Percentiles rank a stretch among this genome's conserved stretches.
Evolutionary conservation across 2,113 vertebrate genomes (phyloP).

Genomic region (Polypterus senegalus): DNA sequence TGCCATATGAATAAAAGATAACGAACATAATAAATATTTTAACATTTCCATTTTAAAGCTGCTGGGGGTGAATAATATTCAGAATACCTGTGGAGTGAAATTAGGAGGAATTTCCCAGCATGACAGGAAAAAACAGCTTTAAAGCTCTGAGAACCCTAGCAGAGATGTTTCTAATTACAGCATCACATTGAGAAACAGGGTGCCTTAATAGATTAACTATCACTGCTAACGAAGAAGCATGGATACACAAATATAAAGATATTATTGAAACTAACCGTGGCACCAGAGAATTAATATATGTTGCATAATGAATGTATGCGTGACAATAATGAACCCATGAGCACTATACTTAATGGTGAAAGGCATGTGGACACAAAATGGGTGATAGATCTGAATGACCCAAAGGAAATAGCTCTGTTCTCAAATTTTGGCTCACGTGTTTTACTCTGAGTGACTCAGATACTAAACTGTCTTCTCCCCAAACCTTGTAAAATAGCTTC

Average conservation of each 20-base stretch:
- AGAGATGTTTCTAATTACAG: not conserved
- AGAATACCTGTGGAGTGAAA: not conserved
- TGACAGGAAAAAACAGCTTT: not conserved
- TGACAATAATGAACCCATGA: no score
- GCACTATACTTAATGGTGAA: no score
- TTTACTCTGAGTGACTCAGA: no score
- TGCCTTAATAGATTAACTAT: not conserved
- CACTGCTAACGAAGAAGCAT: not conserved
- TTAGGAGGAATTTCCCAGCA: not conserved
- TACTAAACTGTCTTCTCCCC: no score
- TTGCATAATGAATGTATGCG: not conserved
- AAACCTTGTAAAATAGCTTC: no score
- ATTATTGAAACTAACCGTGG: not conserved
- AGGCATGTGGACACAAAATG: no score
- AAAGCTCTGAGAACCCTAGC: not conserved
- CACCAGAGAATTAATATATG: not conserved
- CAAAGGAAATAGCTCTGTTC: no score
- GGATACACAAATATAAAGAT: not conserved
- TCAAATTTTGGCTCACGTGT: no score
- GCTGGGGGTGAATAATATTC: conserved; percentile 8
- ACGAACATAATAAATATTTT: conserved; percentile 53
- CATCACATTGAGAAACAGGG: not conserved
- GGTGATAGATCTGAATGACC: no score
- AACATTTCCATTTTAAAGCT: conserved; percentile 34
- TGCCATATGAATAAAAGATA: conserved; percentile 20